Conservation (phyloP, 1,140 invertebrate species). For the Venustaconcha ellipsiformis region DNA sequence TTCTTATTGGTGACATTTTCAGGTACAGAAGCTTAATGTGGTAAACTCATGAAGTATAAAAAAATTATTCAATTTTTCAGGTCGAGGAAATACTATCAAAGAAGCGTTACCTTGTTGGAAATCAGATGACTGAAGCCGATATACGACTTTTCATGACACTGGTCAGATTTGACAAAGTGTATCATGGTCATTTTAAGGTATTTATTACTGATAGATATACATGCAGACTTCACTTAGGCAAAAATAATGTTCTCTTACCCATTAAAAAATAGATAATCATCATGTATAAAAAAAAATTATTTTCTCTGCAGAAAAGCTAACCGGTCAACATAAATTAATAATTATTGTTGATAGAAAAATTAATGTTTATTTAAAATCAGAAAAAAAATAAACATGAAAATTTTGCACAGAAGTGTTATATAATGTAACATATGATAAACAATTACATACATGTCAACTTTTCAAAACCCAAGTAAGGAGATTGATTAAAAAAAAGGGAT, state of each 20-base stretch:
- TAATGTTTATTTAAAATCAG: background rate
- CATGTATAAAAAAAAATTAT: background rate
- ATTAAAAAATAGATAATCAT: background rate
- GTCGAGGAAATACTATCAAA: conserved; percentile 59
- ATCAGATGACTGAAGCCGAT: conserved; percentile 61
- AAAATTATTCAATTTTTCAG: conserved; percentile 29
- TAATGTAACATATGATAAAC: too few relatives aligned
- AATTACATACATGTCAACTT: too few relatives aligned
- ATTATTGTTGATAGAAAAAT: background rate
- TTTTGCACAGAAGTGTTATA: too few relatives aligned
- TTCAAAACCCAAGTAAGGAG: too few relatives aligned
- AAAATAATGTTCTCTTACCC: background rate
- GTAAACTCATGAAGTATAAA: background rate
- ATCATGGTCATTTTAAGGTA: conserved; percentile 65
- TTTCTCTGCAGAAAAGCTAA: background rate
- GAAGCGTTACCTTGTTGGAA: conserved; percentile 56
- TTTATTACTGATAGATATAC: background rate
- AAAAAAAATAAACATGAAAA: too few relatives aligned
- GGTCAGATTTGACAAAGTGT: conserved; percentile 64
- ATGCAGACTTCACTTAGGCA: background rate
- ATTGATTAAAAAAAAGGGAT: too few relatives aligned
- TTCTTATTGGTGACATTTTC: background rate
- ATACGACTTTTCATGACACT: conserved; percentile 61
- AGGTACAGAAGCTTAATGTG: too few relatives aligned
- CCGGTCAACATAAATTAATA: background rate